Evolutionary conservation across 2,888 invertebrate species (phyloP), one percentile per base, ranked within the genome.

Genomic region (Dryococelus australis): DNA sequence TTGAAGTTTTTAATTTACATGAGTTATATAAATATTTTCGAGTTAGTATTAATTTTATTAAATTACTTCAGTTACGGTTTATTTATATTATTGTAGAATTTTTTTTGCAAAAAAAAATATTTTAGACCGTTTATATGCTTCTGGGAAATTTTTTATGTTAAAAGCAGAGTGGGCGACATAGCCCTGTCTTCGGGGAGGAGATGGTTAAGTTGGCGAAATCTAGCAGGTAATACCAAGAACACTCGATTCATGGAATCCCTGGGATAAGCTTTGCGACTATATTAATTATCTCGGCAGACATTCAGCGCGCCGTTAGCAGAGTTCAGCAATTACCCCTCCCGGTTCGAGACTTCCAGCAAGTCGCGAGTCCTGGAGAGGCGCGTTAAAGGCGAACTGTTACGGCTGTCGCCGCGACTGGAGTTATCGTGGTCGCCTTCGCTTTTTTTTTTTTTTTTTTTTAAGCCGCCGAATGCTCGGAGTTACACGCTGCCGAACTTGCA

Each of bases 231-330:
- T 65, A 65, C 65, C n/a, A n/a, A 65, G 65, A 65, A 65, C n/a
- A 20, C 24, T 65, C 8, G 65, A 65, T 20, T n/a, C 65, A 65
- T 10, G 65, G 65, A 65, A n/a, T 65, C 20, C 65, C 20, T 9
- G 24, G 65, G 65, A 65, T 65, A 24, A 65, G 65, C 65, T 65
- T 65, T 65, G 24, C 65, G 65, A 65, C 65, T 65, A 24, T 65
- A 65, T 65, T 65, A 65, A 65, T 65, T 65, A 65, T 65, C 65
- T 65, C 65, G 65, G 65, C 65, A 65, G 65, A 65, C 65, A 65
- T 24, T 65, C 65, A 65, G 65, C 65, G 65, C 24, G 65, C 65
- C 65, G 65, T 65, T 65, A 65, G 65, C 65, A 65, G 65, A 65
- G 65, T 65, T 65, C 65, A 24, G 13, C 65, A 65, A 65, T 65